phyloP scores from a whole-genome alignment of 1,140 invertebrate genomes.

The Tetragnatha versicolor region DNA sequence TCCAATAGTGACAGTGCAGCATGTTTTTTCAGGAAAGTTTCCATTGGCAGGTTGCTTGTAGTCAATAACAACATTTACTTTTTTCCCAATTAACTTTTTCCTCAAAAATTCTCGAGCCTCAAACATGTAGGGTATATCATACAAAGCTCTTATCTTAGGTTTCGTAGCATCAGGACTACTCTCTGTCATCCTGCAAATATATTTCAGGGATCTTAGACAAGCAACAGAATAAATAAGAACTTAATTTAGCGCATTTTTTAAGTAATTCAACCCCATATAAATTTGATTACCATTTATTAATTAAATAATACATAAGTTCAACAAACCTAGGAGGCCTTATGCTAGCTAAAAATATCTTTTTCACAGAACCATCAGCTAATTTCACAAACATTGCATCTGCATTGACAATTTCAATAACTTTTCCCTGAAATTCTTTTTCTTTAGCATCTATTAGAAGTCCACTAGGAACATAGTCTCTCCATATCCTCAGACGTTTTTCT shows the following conservation, averaged over 20 bases:
- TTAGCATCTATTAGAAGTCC: slow-evolving; percentile 68
- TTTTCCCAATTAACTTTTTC: slow-evolving; percentile 96
- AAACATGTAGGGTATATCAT: slow-evolving; percentile 98
- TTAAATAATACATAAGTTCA: too few relatives aligned
- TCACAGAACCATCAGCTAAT: slow-evolving; percentile 76
- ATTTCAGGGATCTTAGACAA: too few relatives aligned
- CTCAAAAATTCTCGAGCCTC: slow-evolving; percentile 96
- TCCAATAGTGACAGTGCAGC: slow-evolving; percentile 83
- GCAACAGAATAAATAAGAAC: too few relatives aligned
- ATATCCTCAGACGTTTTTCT: slow-evolving; percentile 82
- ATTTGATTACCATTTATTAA: too few relatives aligned
- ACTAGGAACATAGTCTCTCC: slow-evolving; percentile 78
- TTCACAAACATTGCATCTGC: slow-evolving; percentile 92
- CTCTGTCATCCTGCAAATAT: slow-evolving; percentile 50
- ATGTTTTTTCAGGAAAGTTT: slow-evolving; percentile 93
- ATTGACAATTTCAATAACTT: slow-evolving; percentile 91
- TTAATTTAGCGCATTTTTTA: too few relatives aligned
- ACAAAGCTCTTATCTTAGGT: slow-evolving; percentile 80
- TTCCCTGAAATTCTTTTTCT: slow-evolving; percentile 84
- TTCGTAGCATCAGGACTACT: slow-evolving; percentile 59
- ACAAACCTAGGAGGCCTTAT: slow-evolving; percentile 86
- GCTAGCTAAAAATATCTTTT: slow-evolving; percentile 95
- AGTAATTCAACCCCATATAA: too few relatives aligned
- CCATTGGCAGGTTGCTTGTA: slow-evolving; percentile 95
- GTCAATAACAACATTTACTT: slow-evolving; percentile 88